Evolutionary conservation across 2,797 vertebrate species (phyloP).

Genomic region (Todus mexicanus): DNA sequence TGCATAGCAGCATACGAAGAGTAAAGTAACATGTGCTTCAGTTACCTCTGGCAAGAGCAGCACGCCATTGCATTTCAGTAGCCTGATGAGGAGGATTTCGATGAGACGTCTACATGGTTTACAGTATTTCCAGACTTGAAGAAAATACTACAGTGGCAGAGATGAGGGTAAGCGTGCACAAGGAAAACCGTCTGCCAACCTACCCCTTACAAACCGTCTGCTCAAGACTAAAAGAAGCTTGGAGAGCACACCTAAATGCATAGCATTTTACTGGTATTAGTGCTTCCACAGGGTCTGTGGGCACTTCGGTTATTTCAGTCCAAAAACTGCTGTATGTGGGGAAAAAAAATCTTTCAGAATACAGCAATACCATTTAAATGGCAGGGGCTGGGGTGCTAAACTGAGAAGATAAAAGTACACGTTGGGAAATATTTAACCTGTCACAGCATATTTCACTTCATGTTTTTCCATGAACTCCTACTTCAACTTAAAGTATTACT

Average conservation of each 20-base stretch:
- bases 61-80: slow-evolving; percentile 16
- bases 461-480: slow-evolving; percentile 37
- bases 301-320: slow-evolving; percentile 66
- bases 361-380: slow-evolving; percentile 51
- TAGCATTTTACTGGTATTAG: slow-evolving; percentile 71
- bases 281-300: slow-evolving; percentile 66
- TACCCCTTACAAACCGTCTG: slow-evolving; percentile 38
- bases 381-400: not conserved
- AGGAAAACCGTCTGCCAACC: slow-evolving; percentile 45
- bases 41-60: slow-evolving; percentile 25
- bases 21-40: slow-evolving; percentile 51
- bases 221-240: slow-evolving; percentile 64
- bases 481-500: slow-evolving; percentile 60
- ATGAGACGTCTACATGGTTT: not conserved
- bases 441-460: slow-evolving; percentile 36
- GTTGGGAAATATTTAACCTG: slow-evolving; percentile 8
- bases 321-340: slow-evolving; percentile 54
- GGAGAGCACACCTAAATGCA: slow-evolving; percentile 70
- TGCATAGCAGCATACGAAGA: slow-evolving; percentile 59
- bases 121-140: slow-evolving; percentile 21
- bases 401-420: not conserved
- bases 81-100: not conserved
- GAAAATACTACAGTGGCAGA: slow-evolving; percentile 52
- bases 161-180: slow-evolving; percentile 17
- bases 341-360: slow-evolving; percentile 17